A percentile compares a stretch with the other conserved stretches of the same genome.
Evolutionary conservation across 2,888 invertebrate species (phyloP).

Genomic region (Aphodius granarius): DNA sequence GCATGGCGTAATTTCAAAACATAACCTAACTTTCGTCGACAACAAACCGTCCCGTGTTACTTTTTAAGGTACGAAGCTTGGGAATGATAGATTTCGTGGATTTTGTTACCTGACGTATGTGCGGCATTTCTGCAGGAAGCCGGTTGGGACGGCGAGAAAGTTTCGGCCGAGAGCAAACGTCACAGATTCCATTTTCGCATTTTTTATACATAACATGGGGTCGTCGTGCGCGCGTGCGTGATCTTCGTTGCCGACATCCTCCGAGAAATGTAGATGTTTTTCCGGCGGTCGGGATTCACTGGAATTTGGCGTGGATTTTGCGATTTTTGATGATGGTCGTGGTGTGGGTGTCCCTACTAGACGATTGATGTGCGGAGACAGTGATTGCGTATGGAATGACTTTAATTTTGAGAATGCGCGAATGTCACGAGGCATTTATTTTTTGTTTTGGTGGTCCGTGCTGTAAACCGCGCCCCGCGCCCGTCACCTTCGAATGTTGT

Average conservation of each 20-base stretch:
- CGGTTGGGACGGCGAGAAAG: conserved; percentile 37
- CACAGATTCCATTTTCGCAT: conserved; percentile 47
- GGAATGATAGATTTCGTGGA: neutral
- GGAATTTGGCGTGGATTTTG: neutral
- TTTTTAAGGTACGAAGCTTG: neutral
- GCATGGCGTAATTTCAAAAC: conserved; percentile 13
- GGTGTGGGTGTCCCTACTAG: neutral
- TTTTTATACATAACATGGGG: conserved; percentile 31
- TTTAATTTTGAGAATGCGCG: neutral
- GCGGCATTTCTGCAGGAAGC: conserved; percentile 36
- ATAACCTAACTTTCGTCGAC: conserved; percentile 16
- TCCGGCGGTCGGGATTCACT: neutral
- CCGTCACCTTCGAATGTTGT: neutral
- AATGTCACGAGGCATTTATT: neutral
- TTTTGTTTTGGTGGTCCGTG: no score
- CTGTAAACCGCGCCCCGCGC: neutral
- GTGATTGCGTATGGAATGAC: neutral
- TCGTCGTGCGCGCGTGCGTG: conserved; percentile 27
- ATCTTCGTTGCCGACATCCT: neutral
- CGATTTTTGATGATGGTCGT: neutral
- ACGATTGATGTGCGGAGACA: neutral
- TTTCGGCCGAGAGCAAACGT: conserved; percentile 37
- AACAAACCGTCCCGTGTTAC: neutral
- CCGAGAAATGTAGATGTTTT: neutral
- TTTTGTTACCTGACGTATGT: conserved; percentile 41